phyloP scores from a whole-genome alignment of 2,888 invertebrate species.

The Agrotis exclamationis region DNA sequence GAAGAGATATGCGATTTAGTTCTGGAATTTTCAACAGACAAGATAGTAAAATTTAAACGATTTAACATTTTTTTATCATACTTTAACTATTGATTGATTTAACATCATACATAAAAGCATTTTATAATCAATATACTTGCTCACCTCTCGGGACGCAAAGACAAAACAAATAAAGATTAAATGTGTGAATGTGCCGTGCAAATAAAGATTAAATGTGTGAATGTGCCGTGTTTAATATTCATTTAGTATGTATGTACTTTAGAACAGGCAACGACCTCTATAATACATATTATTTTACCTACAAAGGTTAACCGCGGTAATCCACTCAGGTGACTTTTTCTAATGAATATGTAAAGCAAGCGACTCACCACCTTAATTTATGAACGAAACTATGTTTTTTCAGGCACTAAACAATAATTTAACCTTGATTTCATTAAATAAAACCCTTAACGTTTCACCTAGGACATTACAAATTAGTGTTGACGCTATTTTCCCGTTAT shows the following conservation, averaged over 20 bases:
- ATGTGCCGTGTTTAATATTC: constrained; percentile 44
- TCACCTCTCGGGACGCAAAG: constrained; percentile 6
- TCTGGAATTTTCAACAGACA: constrained; percentile 22
- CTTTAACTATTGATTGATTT: constrained; percentile 6
- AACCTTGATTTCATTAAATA: constrained; percentile 2
- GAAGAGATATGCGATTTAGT: constrained; percentile 1
- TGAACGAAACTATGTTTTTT: constrained; percentile 13
- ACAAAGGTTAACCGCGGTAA: constrained; percentile 31
- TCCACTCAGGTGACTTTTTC: constrained; percentile 21
- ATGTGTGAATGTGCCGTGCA: constrained; percentile 24
- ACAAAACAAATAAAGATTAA: constrained; percentile 31
- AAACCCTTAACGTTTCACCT: constrained; percentile 29
- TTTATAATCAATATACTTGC: neutral
- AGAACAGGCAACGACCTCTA: constrained; percentile 48
- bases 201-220: constrained; percentile 39
- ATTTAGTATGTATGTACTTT: constrained; percentile 44
- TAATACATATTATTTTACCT: constrained; percentile 27
- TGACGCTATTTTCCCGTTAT: constrained; percentile 26
- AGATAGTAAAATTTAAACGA: neutral
- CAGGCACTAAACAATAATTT: constrained; percentile 22
- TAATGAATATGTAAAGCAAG: constrained; percentile 21
- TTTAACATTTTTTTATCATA: neutral
- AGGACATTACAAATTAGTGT: constrained; percentile 1
- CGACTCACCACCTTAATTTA: constrained; percentile 57
- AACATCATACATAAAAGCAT: constrained; percentile 4